Conservation (phyloP, 2,888 invertebrate species). For the Zygaena filipendulae region DNA sequence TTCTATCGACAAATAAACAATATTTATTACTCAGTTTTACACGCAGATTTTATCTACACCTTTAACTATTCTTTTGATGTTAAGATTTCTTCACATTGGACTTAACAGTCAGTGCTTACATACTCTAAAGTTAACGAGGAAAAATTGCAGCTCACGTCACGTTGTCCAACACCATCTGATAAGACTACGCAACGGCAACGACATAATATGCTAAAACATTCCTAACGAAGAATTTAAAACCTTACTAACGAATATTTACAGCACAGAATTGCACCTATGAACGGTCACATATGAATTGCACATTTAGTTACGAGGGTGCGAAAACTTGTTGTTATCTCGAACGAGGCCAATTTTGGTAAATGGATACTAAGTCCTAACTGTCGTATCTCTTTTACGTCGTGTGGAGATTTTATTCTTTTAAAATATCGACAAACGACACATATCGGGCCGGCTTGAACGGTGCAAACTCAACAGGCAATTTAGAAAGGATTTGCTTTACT, state of each 20-base stretch:
- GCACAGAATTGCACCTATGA: constrained; percentile 40
- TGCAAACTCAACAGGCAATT: constrained; percentile 44
- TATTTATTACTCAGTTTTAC: too few species aligned
- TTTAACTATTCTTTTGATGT: too few species aligned
- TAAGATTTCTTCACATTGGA: too few species aligned
- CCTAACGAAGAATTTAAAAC: background rate
- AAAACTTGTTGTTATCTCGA: constrained; percentile 68
- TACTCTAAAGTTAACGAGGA: constrained; percentile 38
- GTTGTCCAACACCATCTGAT: constrained; percentile 53
- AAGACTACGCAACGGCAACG: constrained; percentile 43
- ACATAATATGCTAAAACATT: constrained; percentile 39
- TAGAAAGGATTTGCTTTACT: constrained; percentile 58
- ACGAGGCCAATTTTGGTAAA: constrained; percentile 67
- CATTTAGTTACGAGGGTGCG: constrained; percentile 65
- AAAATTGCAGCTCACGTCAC: constrained; percentile 33
- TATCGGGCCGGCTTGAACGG: constrained; percentile 27
- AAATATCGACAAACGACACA: constrained; percentile 55
- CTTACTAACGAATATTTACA: background rate
- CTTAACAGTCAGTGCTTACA: too few species aligned
- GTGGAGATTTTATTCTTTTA: constrained; percentile 49
- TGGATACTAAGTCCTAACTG: constrained; percentile 68
- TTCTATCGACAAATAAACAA: too few species aligned
- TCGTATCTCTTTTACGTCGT: constrained; percentile 62
- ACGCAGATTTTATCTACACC: too few species aligned
- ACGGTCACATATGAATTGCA: constrained; percentile 60